Conservation (phyloP, 2,888 invertebrate genomes). For the Acanthacorydalis orientalis region DNA sequence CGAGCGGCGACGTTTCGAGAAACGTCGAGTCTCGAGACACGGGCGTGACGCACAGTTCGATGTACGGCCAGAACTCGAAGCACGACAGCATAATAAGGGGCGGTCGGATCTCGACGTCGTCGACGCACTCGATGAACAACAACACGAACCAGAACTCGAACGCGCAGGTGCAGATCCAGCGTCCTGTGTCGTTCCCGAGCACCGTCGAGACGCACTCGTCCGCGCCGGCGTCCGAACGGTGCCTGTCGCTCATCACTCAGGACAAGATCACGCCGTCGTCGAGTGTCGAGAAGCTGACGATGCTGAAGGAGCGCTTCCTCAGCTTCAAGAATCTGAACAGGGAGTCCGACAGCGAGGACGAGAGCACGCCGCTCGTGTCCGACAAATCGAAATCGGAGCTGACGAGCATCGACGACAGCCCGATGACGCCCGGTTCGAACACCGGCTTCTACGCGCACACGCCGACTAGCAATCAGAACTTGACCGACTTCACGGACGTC, state of each 20-base stretch:
- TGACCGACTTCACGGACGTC: neutral
- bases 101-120: slow-evolving; percentile 10
- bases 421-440: neutral
- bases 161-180: slow-evolving; percentile 14
- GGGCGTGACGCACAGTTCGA: slow-evolving; percentile 4
- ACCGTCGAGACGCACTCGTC: slow-evolving; percentile 16
- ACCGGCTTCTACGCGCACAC: neutral
- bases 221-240: slow-evolving; percentile 18
- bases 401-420: neutral
- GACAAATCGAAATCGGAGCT: slow-evolving; percentile 16
- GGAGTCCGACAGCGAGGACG: slow-evolving; percentile 38
- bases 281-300: slow-evolving; percentile 20
- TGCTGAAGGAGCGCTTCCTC: slow-evolving; percentile 22
- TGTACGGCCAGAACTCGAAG: slow-evolving; percentile 8
- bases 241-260: slow-evolving; percentile 20
- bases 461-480: neutral
- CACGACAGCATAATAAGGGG: slow-evolving; percentile 5
- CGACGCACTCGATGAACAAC: slow-evolving; percentile 8
- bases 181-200: slow-evolving; percentile 7
- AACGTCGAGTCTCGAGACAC: slow-evolving; percentile 1
- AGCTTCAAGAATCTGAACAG: slow-evolving; percentile 14
- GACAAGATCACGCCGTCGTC: slow-evolving; percentile 16
- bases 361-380: slow-evolving; percentile 48
- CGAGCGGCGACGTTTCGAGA: neutral
- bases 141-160: slow-evolving; percentile 8